phyloP scores from a whole-genome alignment of 2,797 vertebrate genomes.

The Argyrosomus regius region DNA sequence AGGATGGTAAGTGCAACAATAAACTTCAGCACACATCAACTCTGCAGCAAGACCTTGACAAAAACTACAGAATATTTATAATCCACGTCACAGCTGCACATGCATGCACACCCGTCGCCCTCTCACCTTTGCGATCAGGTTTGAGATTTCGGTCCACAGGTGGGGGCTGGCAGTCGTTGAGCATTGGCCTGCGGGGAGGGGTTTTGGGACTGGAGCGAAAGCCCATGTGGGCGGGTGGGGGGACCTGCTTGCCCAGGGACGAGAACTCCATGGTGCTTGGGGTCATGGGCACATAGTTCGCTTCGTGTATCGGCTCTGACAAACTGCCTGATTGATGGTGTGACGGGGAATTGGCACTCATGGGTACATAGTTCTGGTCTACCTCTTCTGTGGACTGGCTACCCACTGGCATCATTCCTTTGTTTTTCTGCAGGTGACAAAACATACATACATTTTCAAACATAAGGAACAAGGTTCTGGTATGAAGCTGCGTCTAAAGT shows the following conservation, averaged over 20 bases:
- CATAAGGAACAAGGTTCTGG: neutral
- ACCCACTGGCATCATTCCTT: conserved; percentile 93
- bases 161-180: conserved; percentile 94
- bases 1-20: conserved; percentile 35
- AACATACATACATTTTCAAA: neutral
- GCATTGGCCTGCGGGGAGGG: conserved; percentile 93
- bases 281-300: conserved; percentile 99
- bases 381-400: conserved; percentile 94
- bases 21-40: conserved; percentile 38
- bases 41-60: conserved; percentile 26
- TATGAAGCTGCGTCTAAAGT: neutral
- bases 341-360: conserved; percentile 97
- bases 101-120: conserved; percentile 37
- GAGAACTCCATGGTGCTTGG: conserved; percentile 97
- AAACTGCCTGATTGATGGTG: conserved; percentile 94
- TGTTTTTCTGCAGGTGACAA: conserved; percentile 90
- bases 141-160: conserved; percentile 99
- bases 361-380: conserved; percentile 98
- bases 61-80: neutral
- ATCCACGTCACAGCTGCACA: conserved; percentile 10
- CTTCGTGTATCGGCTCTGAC: conserved; percentile 92
- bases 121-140: conserved; percentile 98
- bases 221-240: conserved; percentile 98
- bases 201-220: conserved; percentile 98
- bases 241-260: conserved; percentile 97